phyloP scores from a whole-genome alignment of 2,888 invertebrate genomes.

The Drosophila siamana region DNA sequence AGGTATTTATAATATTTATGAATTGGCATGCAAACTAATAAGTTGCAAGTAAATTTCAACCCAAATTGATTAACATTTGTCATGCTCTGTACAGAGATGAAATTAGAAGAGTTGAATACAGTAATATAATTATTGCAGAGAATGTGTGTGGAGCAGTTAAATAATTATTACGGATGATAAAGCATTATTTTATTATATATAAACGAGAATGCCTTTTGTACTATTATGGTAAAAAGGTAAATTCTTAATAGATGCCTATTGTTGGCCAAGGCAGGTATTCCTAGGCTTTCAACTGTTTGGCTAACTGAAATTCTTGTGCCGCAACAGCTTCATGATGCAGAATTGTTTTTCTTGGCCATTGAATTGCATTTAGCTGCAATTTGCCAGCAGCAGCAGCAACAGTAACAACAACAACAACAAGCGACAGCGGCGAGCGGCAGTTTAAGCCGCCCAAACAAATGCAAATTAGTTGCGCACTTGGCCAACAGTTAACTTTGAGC shows the following conservation, averaged over 20 bases:
- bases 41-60: too few relatives aligned
- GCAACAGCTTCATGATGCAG: constrained; percentile 36
- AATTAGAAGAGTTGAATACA: too few relatives aligned
- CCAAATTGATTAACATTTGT: too few relatives aligned
- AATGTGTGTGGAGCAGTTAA: too few relatives aligned
- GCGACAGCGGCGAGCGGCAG: neutral
- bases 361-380: constrained; percentile 49
- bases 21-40: too few relatives aligned
- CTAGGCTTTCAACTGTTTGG: neutral
- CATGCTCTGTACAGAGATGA: too few relatives aligned
- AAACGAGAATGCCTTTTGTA: neutral
- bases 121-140: too few relatives aligned
- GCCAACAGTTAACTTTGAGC: constrained; percentile 68
- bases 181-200: neutral
- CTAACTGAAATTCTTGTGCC: constrained; percentile 40
- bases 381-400: constrained; percentile 17
- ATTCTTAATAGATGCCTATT: neutral
- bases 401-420: neutral
- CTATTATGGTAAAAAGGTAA: neutral
- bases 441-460: constrained; percentile 61
- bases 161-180: neutral
- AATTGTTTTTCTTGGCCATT: constrained; percentile 46
- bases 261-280: neutral
- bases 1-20: too few relatives aligned
- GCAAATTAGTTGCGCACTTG: constrained; percentile 77